Evolutionary conservation across 1,140 invertebrate species (phyloP), one percentile per base, ranked within the genome.

Genomic region (Pollicipes pollicipes): DNA sequence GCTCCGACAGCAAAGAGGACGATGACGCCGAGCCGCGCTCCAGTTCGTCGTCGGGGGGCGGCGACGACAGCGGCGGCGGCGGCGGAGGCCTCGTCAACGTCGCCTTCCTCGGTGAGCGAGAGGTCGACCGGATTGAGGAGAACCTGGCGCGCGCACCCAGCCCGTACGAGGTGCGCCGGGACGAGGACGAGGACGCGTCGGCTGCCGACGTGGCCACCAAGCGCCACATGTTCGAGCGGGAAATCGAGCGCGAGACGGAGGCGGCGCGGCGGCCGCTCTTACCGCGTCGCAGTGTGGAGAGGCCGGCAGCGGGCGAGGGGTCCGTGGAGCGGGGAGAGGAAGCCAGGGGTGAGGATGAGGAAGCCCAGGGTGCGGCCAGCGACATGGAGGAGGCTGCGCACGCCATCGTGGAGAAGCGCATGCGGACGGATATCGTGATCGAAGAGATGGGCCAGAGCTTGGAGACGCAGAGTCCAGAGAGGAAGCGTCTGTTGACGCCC

Each of bases 151-250:
- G 69, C 30, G 58, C 71, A 4, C 64, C 68, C 29, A 78, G 77
- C 72, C 77, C 76, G 17, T 77, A 75, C 72, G 77, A 78, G 72
- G 76, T 78, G n/a, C 45, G 63, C 28, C 73, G 76, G n/a, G 30
- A 37, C 3, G 70, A 70, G 30, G 68, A 73, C 13, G 74, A 75
- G 70, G 74, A 75, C 35, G 72, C 74, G 68, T 72, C 74, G 31
- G 70, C 71, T 63, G 74, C 74, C 28, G 74, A 75, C 68, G 74
- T 75, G 28, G 71, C 71, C 28, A 73, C 73, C 0, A 75, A 75
- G 68, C 70, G 73, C 32, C 73, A 72, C 30, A 66, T 75, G 29
- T 75, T 75, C 70, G 74, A 75, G 68, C 73, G 73, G 30, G 74
- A 75, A 70, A 75, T 75, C 37, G 73, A 75, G 68, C 73, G 73